These are phyloP conservation scores for Oikopleura vanhoeffeni DNA, from an alignment of 23 tunicate species.

Conservation along the genomic window DNA sequence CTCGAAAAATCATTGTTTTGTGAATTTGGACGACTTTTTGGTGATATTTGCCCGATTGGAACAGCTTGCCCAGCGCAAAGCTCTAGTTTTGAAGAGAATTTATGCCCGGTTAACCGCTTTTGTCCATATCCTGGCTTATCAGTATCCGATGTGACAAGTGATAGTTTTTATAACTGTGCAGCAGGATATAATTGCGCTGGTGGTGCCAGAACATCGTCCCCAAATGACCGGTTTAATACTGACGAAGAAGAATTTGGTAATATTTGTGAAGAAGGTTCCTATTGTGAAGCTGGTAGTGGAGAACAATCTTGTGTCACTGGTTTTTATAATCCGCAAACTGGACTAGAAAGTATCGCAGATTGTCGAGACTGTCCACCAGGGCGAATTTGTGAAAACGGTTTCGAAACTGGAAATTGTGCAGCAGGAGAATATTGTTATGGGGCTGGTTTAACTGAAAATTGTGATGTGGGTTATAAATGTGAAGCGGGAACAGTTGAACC, in stretches of 20 bases:
- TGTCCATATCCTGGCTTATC: neutral
- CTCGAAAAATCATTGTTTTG: neutral
- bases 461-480: neutral
- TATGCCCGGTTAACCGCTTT: neutral
- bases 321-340: neutral
- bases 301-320: neutral
- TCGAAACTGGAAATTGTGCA: neutral
- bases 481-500: neutral
- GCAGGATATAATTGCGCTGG: neutral
- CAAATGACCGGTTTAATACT: neutral
- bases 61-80: neutral
- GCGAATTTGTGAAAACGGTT: neutral
- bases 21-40: neutral
- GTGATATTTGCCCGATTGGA: neutral
- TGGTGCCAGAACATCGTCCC: neutral
- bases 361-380: conserved; percentile 1
- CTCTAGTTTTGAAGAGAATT: neutral
- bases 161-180: neutral
- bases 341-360: neutral
- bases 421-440: neutral
- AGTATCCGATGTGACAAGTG: conserved; percentile 22
- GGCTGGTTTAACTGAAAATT: neutral
- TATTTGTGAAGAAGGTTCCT: neutral
- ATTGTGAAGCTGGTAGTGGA: neutral
- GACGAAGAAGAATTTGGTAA: neutral